A percentile compares a stretch with the other conserved stretches of the same genome.
These are phyloP conservation scores for Micropoecilia bifurca DNA, from an alignment of 2,797 vertebrate species.

Conservation along the genomic window DNA sequence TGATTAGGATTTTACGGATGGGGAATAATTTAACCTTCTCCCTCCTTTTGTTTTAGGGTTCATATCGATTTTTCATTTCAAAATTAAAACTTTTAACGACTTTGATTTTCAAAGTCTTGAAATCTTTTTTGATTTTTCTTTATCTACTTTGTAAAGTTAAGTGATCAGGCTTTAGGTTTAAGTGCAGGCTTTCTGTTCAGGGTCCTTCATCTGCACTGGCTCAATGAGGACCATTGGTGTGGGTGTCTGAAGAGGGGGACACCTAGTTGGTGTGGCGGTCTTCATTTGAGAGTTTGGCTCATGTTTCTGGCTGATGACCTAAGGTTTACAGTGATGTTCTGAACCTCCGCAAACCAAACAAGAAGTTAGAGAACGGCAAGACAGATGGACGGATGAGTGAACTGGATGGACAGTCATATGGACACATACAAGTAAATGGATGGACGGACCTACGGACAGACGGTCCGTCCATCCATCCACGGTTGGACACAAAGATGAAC, in stretches of 20 bases:
- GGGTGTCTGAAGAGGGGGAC: not conserved
- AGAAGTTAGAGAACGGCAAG: not conserved
- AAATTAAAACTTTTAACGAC: not conserved
- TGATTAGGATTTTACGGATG: constrained; percentile 10
- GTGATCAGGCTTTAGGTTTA: not conserved
- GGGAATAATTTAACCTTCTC: not conserved
- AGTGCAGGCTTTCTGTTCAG: not conserved
- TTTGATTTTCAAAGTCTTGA: not conserved
- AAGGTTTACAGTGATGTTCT: not conserved
- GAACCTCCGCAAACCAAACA: not conserved
- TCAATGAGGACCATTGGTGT: not conserved
- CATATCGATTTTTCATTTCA: not conserved
- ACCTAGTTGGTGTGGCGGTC: not conserved
- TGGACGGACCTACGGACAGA: not conserved
- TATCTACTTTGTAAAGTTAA: not conserved
- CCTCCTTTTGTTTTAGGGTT: constrained; percentile 2
- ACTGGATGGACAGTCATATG: too few relatives aligned
- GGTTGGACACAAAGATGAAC: not conserved
- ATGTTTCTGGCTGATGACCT: not conserved
- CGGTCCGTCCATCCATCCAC: too few relatives aligned
- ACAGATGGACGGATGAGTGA: too few relatives aligned
- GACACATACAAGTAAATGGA: not conserved
- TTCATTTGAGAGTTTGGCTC: not conserved
- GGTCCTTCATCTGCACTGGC: not conserved
- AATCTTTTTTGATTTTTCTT: not conserved